These are phyloP conservation scores for Pristionchus fissidentatus DNA, from an alignment of 2,888 invertebrate genomes.

Conservation along the genomic window DNA sequence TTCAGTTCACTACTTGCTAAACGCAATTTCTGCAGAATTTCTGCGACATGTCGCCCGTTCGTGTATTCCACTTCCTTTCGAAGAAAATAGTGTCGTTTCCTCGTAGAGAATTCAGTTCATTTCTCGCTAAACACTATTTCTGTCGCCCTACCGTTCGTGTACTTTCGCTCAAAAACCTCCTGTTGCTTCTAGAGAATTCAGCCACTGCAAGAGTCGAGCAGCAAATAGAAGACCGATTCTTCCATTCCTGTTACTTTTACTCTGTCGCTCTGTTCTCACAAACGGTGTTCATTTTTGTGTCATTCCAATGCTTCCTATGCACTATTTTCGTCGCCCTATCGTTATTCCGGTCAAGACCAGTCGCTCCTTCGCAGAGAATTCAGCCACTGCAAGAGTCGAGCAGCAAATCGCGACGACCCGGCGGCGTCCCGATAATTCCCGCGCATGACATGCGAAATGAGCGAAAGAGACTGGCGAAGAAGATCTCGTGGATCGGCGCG, in stretches of 20 bases:
- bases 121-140: neutral
- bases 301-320: neutral
- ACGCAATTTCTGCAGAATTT: too few relatives aligned
- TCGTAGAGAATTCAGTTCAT: too few relatives aligned
- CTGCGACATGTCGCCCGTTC: too few relatives aligned
- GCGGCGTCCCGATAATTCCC: neutral
- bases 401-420: neutral
- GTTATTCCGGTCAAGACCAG: too few relatives aligned
- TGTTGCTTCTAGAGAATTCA: neutral
- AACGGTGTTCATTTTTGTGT: too few relatives aligned
- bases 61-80: too few relatives aligned
- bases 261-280: too few relatives aligned
- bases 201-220: conserved; percentile 5
- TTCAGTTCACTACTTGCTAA: too few relatives aligned
- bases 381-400: conserved; percentile 3
- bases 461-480: neutral
- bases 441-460: neutral
- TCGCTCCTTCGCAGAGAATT: neutral
- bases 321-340: neutral
- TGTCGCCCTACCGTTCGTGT: neutral
- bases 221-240: neutral
- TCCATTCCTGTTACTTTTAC: neutral
- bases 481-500: conserved; percentile 35
- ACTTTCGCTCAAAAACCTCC: neutral
- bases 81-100: too few relatives aligned